Evolutionary conservation across 2,888 invertebrate genomes (phyloP).

Genomic region (Drosophila nigricruria): DNA sequence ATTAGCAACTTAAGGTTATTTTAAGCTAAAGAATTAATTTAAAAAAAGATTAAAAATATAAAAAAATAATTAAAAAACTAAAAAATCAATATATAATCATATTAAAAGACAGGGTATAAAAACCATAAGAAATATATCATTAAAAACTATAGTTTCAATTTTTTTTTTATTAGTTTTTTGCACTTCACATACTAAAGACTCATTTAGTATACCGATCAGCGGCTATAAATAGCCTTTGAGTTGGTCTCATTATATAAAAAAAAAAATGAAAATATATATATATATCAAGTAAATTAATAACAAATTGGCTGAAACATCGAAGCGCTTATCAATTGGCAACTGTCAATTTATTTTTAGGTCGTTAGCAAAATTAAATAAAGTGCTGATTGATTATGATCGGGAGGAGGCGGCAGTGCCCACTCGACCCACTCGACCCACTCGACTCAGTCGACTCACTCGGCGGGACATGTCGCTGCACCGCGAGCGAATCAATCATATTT

Average conservation of each 20-base stretch:
- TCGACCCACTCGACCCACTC: background rate
- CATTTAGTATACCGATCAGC: conserved; percentile 8
- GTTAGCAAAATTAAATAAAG: conserved; percentile 45
- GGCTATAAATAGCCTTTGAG: conserved; percentile 30
- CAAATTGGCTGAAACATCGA: conserved; percentile 66
- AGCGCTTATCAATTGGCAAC: conserved; percentile 53
- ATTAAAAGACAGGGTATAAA: too few species aligned
- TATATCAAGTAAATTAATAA: conserved; percentile 54
- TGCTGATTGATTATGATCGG: conserved; percentile 66
- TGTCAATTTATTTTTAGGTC: conserved; percentile 65
- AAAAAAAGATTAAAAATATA: background rate
- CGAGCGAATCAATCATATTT: conserved; percentile 71
- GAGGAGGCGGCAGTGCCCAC: conserved; percentile 37
- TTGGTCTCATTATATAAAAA: conserved; percentile 29
- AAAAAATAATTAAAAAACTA: background rate
- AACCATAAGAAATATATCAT: too few species aligned
- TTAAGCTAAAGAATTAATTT: background rate
- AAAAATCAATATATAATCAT: background rate
- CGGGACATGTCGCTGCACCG: conserved; percentile 16
- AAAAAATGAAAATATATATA: conserved; percentile 17
- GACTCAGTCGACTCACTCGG: background rate
- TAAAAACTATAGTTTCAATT: background rate
- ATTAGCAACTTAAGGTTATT: background rate
- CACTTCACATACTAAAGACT: background rate
- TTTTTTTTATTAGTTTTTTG: too few species aligned